Evolutionary conservation across 1,140 invertebrate genomes (phyloP), one percentile per base, ranked within the genome.

Genomic region (Tetramorium alpestre): DNA sequence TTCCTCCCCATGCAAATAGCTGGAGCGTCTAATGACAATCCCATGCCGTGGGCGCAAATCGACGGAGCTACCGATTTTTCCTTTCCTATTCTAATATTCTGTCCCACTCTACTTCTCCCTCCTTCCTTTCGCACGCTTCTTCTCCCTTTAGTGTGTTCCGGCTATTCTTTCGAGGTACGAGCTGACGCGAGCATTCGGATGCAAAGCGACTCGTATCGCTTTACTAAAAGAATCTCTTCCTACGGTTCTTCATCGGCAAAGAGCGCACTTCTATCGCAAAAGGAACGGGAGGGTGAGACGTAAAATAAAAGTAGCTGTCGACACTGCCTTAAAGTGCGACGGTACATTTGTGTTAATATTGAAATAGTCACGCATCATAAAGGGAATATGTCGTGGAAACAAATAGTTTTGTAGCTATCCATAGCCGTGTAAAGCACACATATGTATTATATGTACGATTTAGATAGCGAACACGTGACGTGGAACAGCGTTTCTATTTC

Each of bases 1-100:
- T 92, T 90, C 87, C 90, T 91, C 88, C 82, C 80, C 62, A 93
- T 92, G 89, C 92, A 92, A 92, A 92, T 92, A 47, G 54, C 67
- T 86, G 44, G 62, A 81, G 76, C 82, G 88, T 92, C 89, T 92
- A 92, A 92, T 92, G 92, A 92, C 91, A 89, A 88, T 90, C 69
- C 82, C 54, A 87, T 87, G 49, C 85, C 84, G 67, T 80, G 85
- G 88, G 91, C 88, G 87, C 89, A 92, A 92, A 92, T 93, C 91
- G 88, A 89, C 81, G 85, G 65, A 13, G 65, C 85, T 81, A 84
- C 82, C 85, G 88, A 91, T 92, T 91, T 91, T 89, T 91, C 87
- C 87, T 70, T 49, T 44, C 65, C 58, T 64, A 3, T 44, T 65
- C 80, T 60, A 18, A 58, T 22, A 72, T 76, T 80, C 58, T 69